Evolutionary conservation across 2,888 invertebrate species (phyloP), one percentile per base, ranked within the genome.

Genomic region (Vannuccia rotundouncinata): DNA sequence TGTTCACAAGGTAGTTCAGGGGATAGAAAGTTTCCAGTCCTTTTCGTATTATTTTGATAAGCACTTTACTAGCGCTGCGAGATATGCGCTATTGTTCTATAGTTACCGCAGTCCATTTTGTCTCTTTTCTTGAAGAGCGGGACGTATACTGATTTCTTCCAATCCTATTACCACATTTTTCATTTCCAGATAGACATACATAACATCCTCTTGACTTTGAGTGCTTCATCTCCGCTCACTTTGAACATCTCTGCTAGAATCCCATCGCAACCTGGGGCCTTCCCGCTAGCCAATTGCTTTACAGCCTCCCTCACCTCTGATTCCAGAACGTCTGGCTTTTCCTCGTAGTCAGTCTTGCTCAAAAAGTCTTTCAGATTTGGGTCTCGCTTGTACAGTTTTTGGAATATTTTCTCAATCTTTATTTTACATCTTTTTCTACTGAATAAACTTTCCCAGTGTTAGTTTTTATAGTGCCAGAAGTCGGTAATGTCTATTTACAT

Each of bases 51-150:
- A n/a, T n/a, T n/a, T n/a, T n/a, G n/a, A n/a, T n/a, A 22, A 66
- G 66, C 22, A 66, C 25, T 66, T 66, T 66, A 66, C 66, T 66
- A 22, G 66, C 25, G n/a, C 25, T 66, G 66, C 13, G 66, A 66
- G 25, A 66, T 66, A 66, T 22, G 66, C 25, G 66, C 66, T 66
- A 66, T 66, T 17, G 66, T 66, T 17, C 66, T 17, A 66, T 66
- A 66, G 66, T 66, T 66, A 22, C 66, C 66, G 25, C 66, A 22
- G 66, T 66, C 66, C 25, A 22, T 5, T 27, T 66, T 66, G 66
- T 66, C 66, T 27, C 66, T 27, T 66, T 66, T 66, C 66, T 66
- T 66, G 66, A 66, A 66, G 13, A 66, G 66, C 25, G 66, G 66
- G 25, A 66, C 66, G 25, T 22, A 66, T 22, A 66, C 10, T 22